A percentile compares a stretch with the other conserved stretches of the same genome.
Evolutionary conservation across 64 coral and sea anemone species (phyloP).

Genomic region (Dendrophyllia cribrosa): DNA sequence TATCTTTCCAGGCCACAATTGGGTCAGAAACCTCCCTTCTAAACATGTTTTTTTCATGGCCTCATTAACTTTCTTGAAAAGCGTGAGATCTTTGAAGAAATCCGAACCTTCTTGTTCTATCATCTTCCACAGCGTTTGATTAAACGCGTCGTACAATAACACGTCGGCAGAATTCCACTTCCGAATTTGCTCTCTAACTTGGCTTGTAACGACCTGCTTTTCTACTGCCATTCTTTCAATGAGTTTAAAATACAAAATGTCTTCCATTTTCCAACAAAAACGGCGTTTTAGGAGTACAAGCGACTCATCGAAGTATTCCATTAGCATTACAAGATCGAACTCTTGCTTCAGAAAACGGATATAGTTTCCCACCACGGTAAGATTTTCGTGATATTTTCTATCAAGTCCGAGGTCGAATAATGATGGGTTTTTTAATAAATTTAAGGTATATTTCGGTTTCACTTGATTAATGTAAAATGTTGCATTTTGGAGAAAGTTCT

Average conservation of each 20-base stretch:
- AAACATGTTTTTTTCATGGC: constrained; percentile 4
- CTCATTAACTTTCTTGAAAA: neutral
- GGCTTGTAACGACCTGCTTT: constrained; percentile 12
- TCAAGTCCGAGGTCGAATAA: constrained; percentile 82
- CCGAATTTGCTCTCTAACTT: constrained; percentile 19
- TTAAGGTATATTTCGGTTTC: neutral
- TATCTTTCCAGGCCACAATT: neutral
- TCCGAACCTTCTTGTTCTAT: constrained; percentile 41
- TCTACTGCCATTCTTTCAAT: constrained; percentile 33
- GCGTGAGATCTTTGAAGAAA: constrained; percentile 58
- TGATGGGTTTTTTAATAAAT: constrained; percentile 51
- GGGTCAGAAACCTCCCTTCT: constrained; percentile 17
- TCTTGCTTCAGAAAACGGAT: constrained; percentile 58
- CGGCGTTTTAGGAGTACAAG: constrained; percentile 80
- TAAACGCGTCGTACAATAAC: constrained; percentile 77
- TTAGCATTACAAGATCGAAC: constrained; percentile 81
- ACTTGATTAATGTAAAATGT: neutral
- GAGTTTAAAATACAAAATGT: constrained; percentile 75
- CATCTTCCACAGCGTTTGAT: constrained; percentile 76
- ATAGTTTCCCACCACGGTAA: neutral
- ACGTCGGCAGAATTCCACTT: constrained; percentile 78
- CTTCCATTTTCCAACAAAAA: constrained; percentile 79
- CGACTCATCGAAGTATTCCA: constrained; percentile 88
- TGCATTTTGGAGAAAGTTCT: constrained; percentile 33
- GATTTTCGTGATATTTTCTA: neutral